Conservation (phyloP, 2,888 invertebrate species). For the Conomelus anceps region DNA sequence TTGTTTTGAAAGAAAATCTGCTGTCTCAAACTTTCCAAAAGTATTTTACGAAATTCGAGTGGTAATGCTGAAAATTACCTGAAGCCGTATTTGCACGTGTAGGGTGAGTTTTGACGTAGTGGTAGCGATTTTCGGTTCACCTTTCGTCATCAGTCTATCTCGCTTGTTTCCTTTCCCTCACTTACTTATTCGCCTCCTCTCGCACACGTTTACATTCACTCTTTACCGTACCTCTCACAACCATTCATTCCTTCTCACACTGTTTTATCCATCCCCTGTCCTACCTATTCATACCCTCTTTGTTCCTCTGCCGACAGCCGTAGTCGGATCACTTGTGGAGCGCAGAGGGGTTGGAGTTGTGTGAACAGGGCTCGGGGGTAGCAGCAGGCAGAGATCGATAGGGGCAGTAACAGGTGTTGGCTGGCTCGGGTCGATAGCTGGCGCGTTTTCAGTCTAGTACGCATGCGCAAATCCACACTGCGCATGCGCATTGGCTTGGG, state of each 20-base stretch:
- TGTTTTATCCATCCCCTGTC: neutral
- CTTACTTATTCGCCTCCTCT: neutral
- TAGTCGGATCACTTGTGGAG: constrained; percentile 2
- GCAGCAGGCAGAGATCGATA: constrained; percentile 5
- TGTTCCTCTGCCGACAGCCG: neutral
- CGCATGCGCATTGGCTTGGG: constrained; percentile 11
- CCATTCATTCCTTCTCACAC: neutral
- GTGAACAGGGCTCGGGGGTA: neutral
- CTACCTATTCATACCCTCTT: neutral
- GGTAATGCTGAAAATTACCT: neutral
- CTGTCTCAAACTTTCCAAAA: no score
- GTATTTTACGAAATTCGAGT: neutral
- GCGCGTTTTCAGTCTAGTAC: neutral
- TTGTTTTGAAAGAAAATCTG: neutral
- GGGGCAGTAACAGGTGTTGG: constrained; percentile 26
- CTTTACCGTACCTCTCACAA: neutral
- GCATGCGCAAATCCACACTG: neutral
- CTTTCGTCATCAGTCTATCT: neutral
- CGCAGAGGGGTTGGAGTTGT: constrained; percentile 12
- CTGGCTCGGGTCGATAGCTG: constrained; percentile 23
- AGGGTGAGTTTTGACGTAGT: neutral
- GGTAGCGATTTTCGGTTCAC: neutral
- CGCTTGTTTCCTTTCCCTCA: neutral
- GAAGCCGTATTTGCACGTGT: neutral
- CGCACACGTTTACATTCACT: neutral